A percentile compares a stretch with the other conserved stretches of the same genome.
phyloP scores from a whole-genome alignment of 2,888 invertebrate genomes.

The Blastobasis adustella region DNA sequence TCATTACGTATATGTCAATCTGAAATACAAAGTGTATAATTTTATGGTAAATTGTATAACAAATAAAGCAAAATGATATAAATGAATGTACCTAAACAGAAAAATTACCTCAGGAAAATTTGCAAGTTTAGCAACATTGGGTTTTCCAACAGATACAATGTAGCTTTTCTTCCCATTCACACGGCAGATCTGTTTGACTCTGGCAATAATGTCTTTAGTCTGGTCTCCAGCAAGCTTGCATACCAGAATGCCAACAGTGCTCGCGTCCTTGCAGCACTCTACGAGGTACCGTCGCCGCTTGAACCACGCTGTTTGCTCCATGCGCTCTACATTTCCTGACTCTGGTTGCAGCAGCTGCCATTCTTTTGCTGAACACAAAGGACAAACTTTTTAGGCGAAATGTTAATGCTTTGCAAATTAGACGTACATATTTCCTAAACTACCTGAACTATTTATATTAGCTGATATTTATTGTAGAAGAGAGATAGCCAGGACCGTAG shows the following conservation, averaged over 20 bases:
- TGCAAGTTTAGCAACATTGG: conserved; percentile 94
- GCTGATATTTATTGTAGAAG: too few relatives aligned
- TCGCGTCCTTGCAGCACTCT: conserved; percentile 94
- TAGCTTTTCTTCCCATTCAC: conserved; percentile 90
- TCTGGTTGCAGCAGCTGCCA: conserved; percentile 76
- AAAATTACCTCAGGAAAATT: conserved; percentile 90
- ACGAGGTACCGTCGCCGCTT: conserved; percentile 88
- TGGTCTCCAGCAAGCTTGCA: conserved; percentile 91
- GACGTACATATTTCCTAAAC: too few relatives aligned
- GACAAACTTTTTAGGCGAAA: neutral
- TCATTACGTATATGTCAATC: conserved; percentile 93
- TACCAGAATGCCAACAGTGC: conserved; percentile 90
- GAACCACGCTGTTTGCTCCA: conserved; percentile 73
- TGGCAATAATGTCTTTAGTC: conserved; percentile 83
- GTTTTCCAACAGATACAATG: conserved; percentile 94
- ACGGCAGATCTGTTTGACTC: conserved; percentile 82
- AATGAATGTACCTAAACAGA: too few relatives aligned
- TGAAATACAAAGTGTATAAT: conserved; percentile 37
- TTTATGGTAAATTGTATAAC: too few relatives aligned
- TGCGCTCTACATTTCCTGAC: conserved; percentile 44
- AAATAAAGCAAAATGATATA: too few relatives aligned
- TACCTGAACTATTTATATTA: too few relatives aligned
- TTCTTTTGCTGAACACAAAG: conserved; percentile 47
- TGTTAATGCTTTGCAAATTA: too few relatives aligned
- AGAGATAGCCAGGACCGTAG: too few relatives aligned